phyloP scores from a whole-genome alignment of 2,113 vertebrate genomes.

The Pleuronectes platessa region DNA sequence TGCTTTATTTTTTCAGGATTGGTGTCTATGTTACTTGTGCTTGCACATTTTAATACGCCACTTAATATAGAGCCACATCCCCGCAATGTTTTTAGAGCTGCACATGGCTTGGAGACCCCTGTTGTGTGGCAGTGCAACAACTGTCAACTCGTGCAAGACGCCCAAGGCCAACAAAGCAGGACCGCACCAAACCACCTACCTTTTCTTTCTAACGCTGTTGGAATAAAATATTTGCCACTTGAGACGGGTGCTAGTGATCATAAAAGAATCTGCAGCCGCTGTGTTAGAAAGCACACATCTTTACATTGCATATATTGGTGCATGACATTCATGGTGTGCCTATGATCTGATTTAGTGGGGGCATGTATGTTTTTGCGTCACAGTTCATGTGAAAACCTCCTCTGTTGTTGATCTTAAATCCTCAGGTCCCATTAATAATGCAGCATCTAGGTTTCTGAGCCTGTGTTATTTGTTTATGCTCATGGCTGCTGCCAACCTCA shows the following conservation, averaged over 20 bases:
- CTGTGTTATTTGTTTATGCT: constrained; percentile 76
- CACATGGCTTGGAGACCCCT: not conserved
- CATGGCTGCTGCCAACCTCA: constrained; percentile 68
- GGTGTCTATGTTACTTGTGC: no score
- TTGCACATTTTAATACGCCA: no score
- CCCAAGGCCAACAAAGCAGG: not conserved
- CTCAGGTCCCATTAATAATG: constrained; percentile 71
- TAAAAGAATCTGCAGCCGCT: not conserved
- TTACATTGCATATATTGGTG: not conserved
- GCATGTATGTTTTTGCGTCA: not conserved
- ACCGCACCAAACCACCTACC: not conserved
- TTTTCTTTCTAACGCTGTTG: not conserved
- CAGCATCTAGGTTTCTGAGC: constrained; percentile 41
- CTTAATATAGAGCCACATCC: no score
- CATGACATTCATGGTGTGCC: not conserved
- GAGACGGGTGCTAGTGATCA: not conserved
- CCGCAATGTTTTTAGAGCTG: no score
- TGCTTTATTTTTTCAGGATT: no score
- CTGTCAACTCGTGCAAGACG: not conserved
- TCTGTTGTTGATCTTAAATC: constrained; percentile 13
- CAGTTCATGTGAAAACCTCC: not conserved
- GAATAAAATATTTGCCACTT: not conserved
- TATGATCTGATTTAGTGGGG: not conserved
- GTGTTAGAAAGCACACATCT: not conserved
- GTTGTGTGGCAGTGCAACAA: not conserved